Conservation (phyloP, 2,797 vertebrate species). For the Esox lucius region DNA sequence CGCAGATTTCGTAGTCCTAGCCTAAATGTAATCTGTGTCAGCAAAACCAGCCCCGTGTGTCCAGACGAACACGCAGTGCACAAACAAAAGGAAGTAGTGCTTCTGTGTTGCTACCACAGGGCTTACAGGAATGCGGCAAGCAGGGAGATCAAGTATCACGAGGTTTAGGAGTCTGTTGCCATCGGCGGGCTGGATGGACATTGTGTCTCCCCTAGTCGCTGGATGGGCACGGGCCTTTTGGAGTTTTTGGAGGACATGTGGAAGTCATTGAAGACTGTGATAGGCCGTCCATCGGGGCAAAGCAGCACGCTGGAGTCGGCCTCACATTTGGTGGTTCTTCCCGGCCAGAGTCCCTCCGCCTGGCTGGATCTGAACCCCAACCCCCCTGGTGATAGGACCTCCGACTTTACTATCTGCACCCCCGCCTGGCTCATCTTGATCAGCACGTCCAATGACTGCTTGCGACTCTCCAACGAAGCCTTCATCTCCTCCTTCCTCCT, state of each 20-base stretch:
- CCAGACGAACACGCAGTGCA: not conserved
- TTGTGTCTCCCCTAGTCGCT: constrained; percentile 66
- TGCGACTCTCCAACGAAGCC: constrained; percentile 73
- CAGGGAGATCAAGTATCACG: not conserved
- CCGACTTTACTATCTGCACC: constrained; percentile 64
- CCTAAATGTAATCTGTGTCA: too few relatives aligned
- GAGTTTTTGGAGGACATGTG: constrained; percentile 50
- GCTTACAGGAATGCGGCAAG: not conserved
- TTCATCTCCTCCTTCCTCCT: constrained; percentile 56
- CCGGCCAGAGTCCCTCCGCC: constrained; percentile 79
- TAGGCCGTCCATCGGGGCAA: constrained; percentile 75
- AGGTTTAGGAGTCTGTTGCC: constrained; percentile 50
- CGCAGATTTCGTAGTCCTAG: too few relatives aligned
- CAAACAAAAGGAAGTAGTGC: not conserved
- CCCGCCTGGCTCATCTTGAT: constrained; percentile 82
- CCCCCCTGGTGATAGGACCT: constrained; percentile 70
- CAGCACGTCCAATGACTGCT: constrained; percentile 82
- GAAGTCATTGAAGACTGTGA: constrained; percentile 63
- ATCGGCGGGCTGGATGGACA: constrained; percentile 63
- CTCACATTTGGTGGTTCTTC: constrained; percentile 93
- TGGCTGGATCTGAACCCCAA: constrained; percentile 66
- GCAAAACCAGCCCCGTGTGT: constrained; percentile 3
- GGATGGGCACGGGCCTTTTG: constrained; percentile 76
- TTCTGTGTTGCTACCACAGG: not conserved
- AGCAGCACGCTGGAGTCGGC: constrained; percentile 94